Evolutionary conservation across 2,797 vertebrate species (phyloP).

Genomic region (Lutjanus campechanus): DNA sequence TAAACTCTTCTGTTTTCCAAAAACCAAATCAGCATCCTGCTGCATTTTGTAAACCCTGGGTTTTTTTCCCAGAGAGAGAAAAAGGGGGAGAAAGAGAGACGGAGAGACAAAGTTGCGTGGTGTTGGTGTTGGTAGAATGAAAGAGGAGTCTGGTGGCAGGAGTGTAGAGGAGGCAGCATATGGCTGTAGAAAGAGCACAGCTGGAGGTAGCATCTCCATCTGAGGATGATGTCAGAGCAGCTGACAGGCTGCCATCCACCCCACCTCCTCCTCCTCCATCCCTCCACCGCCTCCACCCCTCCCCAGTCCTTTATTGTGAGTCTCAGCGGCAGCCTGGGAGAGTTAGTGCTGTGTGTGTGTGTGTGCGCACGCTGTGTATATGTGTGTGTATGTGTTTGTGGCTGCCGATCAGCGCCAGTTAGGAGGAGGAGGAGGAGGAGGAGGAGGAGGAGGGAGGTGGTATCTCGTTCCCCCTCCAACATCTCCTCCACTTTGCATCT

Average conservation of each 20-base stretch:
- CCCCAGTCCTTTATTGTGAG: slow-evolving; percentile 99
- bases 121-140: slow-evolving; percentile 90
- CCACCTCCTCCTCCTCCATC: slow-evolving; percentile 78
- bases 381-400: slow-evolving; percentile 86
- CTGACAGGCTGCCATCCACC: slow-evolving; percentile 99
- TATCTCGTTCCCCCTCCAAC: slow-evolving; percentile 99
- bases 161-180: slow-evolving; percentile 99
- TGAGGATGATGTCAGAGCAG: slow-evolving; percentile 99
- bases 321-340: slow-evolving; percentile 96
- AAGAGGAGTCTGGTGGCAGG: slow-evolving; percentile 99
- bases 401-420: slow-evolving; percentile 83
- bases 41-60: slow-evolving; percentile 71
- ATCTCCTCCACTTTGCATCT: slow-evolving; percentile 99
- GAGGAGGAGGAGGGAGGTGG: slow-evolving; percentile 90
- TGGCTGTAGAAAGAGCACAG: slow-evolving; percentile 99
- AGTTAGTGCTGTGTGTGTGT: slow-evolving; percentile 91
- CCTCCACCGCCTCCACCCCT: slow-evolving; percentile 79
- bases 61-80: slow-evolving; percentile 58
- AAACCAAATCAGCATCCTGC: slow-evolving; percentile 75
- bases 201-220: slow-evolving; percentile 99
- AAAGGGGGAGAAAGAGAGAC: slow-evolving; percentile 89
- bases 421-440: slow-evolving; percentile 71
- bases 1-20: slow-evolving; percentile 58
- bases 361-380: slow-evolving; percentile 84
- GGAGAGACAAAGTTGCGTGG: slow-evolving; percentile 93